phyloP scores from a whole-genome alignment of 2,888 invertebrate species.

The Coremacera marginata region DNA sequence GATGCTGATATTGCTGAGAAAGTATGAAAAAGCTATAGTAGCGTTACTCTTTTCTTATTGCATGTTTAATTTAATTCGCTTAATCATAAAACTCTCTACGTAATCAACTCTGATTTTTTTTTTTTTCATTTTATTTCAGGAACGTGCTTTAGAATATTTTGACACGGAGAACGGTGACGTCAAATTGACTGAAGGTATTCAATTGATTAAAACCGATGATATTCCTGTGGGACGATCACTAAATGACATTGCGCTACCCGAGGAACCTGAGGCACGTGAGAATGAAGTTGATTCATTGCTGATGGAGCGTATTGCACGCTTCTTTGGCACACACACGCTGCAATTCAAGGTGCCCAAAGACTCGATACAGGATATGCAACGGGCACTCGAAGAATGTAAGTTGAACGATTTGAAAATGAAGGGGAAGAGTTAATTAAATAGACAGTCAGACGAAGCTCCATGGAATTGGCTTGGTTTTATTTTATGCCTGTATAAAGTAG shows the following conservation, averaged over 20 bases:
- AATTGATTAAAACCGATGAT: slow-evolving; percentile 72
- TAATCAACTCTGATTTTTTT: background rate
- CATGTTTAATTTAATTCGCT: too few species aligned
- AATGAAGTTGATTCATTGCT: slow-evolving; percentile 80
- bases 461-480: background rate
- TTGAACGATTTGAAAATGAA: slow-evolving; percentile 36
- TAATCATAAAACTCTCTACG: too few species aligned
- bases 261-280: slow-evolving; percentile 80
- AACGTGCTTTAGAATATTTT: slow-evolving; percentile 78
- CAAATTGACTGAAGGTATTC: slow-evolving; percentile 76
- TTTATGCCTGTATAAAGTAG: too few species aligned
- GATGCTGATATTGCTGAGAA: too few species aligned
- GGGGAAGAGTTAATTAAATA: background rate
- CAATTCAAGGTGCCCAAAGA: slow-evolving; percentile 85
- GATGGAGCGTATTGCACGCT: slow-evolving; percentile 80
- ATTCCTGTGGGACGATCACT: slow-evolving; percentile 72
- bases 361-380: slow-evolving; percentile 79
- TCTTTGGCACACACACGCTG: slow-evolving; percentile 82
- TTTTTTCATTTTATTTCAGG: slow-evolving; percentile 68
- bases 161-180: slow-evolving; percentile 75
- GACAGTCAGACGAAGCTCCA: background rate
- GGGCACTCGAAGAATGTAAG: slow-evolving; percentile 87
- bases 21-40: too few species aligned
- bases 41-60: too few species aligned
- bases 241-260: slow-evolving; percentile 77